Evolutionary conservation across 2,797 vertebrate species (phyloP), one percentile per base, ranked within the genome.

Genomic region (Mastacembelus armatus): DNA sequence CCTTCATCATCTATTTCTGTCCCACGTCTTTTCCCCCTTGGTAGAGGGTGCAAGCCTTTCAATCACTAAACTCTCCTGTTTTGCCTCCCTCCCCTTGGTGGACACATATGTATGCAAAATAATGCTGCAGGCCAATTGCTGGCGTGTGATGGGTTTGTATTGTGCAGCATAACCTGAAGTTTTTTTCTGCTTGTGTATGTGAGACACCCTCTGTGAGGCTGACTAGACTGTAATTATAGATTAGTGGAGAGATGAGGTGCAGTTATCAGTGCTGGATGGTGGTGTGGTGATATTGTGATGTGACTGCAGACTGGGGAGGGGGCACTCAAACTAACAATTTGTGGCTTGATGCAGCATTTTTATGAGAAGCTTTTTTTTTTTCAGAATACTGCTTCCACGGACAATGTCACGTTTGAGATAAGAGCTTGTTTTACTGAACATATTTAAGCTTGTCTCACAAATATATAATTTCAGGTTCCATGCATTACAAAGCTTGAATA

Each of bases 41-140:
- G 49, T 38, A 16, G 40, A 74, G 43, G 50, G 56, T 78, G 42
- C 33, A 10, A 59, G 30, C 51, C 47, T 74, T 40, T 56, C 51
- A 48, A 80, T 84, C 57, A 48, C 43, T 75, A n/a, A n/a, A n/a
- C 49, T 29, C 55, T 48, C 30, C 48, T 64, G 3, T 32, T 10
- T n/a, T 36, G 44, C 55, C 71, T 60, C 63, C 68, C 74, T 67
- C 12, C 40, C 39, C 26, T 29, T 27, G 36, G 21, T 51, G 60
- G 58, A 76, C 1, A 18, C 60, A 50, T 58, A 65, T 59, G 10
- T 78, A 73, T 77, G 70, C 66, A 78, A 69, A 77, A 71, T 54
- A 62, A 48, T 32, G 70, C 75, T 61, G 62, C 50, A 59, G 78
- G 63, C 62, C 54, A 38, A 71, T 78, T 57, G 52, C 52, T 50